phyloP scores from a whole-genome alignment of 2,113 vertebrate species.

The Probosciger aterrimus region DNA sequence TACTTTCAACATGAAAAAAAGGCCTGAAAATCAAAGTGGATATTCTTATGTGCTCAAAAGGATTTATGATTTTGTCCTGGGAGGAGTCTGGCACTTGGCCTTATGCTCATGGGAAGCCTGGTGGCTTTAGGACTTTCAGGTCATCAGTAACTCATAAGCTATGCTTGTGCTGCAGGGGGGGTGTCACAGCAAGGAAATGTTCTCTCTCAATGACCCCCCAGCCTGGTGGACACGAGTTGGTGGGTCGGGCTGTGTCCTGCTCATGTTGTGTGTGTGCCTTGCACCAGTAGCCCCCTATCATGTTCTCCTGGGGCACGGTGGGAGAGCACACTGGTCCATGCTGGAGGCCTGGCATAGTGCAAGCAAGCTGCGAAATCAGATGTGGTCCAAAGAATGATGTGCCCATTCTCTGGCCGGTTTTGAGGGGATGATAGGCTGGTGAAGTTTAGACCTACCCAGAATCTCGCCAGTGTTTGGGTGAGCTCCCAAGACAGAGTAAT shows the following conservation, averaged over 20 bases:
- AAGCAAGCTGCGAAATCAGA: neutral
- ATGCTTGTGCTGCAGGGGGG: neutral
- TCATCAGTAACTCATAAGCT: neutral
- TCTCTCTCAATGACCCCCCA: neutral
- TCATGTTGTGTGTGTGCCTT: too few relatives aligned
- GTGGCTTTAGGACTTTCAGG: neutral
- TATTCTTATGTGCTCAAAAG: neutral
- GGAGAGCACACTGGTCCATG: neutral
- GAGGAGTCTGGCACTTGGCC: neutral
- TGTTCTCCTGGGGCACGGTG: accelerated
- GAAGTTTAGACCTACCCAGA: neutral
- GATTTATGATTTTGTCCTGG: neutral
- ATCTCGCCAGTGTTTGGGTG: neutral
- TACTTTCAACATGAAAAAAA: neutral
- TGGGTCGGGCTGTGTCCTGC: neutral
- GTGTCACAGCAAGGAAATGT: neutral
- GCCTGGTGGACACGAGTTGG: neutral
- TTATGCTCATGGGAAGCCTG: neutral
- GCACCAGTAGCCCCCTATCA: neutral
- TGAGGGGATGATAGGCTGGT: neutral
- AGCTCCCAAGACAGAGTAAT: neutral
- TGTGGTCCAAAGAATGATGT: neutral
- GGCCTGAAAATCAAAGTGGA: neutral
- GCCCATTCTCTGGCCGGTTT: neutral
- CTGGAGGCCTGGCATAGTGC: neutral